These are phyloP conservation scores for Ormyrus pomaceus DNA, from an alignment of 2,888 invertebrate species.

Conservation along the genomic window DNA sequence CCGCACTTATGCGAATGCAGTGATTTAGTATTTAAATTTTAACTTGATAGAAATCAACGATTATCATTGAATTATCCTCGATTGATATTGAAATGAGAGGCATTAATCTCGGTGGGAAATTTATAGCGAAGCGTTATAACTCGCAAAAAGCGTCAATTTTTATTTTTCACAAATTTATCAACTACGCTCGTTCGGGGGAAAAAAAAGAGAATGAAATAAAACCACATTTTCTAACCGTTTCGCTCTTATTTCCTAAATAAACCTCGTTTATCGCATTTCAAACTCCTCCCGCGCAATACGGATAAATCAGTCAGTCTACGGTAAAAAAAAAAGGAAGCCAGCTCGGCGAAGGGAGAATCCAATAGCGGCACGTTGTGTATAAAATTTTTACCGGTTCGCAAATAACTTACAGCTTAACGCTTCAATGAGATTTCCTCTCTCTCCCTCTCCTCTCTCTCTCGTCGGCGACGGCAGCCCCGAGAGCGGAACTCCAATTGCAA, in stretches of 20 bases:
- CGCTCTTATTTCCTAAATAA: no score
- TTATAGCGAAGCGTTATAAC: not conserved
- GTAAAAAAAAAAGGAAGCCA: not conserved
- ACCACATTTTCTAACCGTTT: no score
- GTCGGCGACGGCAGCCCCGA: not conserved
- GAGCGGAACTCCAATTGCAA: constrained; percentile 15
- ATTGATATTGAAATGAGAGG: constrained; percentile 28
- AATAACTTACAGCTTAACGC: constrained; percentile 38
- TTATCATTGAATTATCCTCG: constrained; percentile 19
- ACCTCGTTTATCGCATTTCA: no score
- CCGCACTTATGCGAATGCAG: constrained; percentile 1
- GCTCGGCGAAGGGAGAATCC: not conserved
- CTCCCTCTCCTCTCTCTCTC: no score
- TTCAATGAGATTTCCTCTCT: constrained; percentile 37
- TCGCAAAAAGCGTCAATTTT: no score
- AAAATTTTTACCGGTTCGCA: constrained; percentile 21
- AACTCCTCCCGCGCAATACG: no score
- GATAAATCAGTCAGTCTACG: no score
- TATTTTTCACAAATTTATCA: no score
- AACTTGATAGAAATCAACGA: constrained; percentile 16
- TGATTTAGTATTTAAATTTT: constrained; percentile 19
- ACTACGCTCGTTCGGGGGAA: no score
- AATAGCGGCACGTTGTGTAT: constrained; percentile 10
- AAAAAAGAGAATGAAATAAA: no score
- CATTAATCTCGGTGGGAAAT: constrained; percentile 7